phyloP scores from a whole-genome alignment of 2,113 vertebrate species.

The Kobus ellipsiprymnus region DNA sequence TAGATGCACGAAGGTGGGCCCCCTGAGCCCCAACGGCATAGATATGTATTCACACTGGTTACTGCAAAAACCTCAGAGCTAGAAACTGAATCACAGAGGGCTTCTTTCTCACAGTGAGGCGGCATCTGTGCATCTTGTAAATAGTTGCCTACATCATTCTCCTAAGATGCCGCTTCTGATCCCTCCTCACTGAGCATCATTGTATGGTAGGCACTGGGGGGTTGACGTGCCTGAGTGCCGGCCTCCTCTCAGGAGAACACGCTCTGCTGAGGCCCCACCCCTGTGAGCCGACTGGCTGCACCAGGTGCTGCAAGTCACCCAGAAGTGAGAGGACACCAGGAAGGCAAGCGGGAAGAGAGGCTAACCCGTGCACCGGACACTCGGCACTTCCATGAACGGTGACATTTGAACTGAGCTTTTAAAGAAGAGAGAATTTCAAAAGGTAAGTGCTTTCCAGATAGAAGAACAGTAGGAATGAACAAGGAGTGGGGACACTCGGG shows the following conservation, averaged over 20 bases:
- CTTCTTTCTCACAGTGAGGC: neutral
- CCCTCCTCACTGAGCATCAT: neutral
- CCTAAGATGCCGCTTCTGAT: neutral
- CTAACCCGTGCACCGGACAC: neutral
- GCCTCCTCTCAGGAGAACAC: neutral
- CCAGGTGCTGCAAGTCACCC: neutral
- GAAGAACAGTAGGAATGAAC: neutral
- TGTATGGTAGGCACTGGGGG: neutral
- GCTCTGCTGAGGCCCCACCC: neutral
- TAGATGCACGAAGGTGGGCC: neutral
- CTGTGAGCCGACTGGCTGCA: neutral
- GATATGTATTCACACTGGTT: neutral
- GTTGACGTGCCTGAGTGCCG: neutral
- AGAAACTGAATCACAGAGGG: neutral
- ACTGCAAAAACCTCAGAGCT: neutral
- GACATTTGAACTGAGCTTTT: neutral
- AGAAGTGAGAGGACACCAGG: neutral
- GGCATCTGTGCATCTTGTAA: neutral
- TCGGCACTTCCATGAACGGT: neutral
- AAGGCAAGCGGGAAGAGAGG: neutral
- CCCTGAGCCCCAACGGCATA: neutral
- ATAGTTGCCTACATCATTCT: neutral
- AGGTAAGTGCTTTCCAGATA: neutral
- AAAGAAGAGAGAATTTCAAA: neutral
- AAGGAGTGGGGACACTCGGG: fast-evolving